These are phyloP conservation scores for Erebia aethiops DNA, from an alignment of 2,888 invertebrate genomes.

Conservation along the genomic window DNA sequence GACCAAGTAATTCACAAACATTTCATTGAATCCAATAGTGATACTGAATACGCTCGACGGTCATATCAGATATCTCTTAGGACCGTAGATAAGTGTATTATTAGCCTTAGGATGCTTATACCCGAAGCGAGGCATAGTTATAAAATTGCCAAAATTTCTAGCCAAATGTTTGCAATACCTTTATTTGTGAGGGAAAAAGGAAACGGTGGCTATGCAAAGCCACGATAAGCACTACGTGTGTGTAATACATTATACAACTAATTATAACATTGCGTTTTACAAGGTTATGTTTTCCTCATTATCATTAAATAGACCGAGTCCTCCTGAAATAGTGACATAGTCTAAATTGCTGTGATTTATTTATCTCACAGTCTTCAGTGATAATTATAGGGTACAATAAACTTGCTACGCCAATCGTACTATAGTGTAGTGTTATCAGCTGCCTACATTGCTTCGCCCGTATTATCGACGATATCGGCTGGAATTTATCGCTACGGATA, in stretches of 20 bases:
- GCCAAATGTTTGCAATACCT: conserved; percentile 50
- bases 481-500: conserved; percentile 39
- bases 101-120: conserved; percentile 20
- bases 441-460: conserved; percentile 36
- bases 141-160: conserved; percentile 17
- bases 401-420: conserved; percentile 4
- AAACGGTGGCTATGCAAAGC: conserved; percentile 46
- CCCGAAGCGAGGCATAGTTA: not conserved
- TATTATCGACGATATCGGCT: conserved; percentile 35
- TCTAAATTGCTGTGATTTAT: conserved; percentile 4
- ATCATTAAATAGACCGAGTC: conserved; percentile 19
- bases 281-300: conserved; percentile 32
- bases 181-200: conserved; percentile 50
- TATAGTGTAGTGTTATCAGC: conserved; percentile 34
- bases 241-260: conserved; percentile 18
- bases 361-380: conserved; percentile 9
- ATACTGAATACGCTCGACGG: conserved; percentile 33
- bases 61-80: conserved; percentile 44
- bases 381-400: conserved; percentile 16
- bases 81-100: conserved; percentile 42
- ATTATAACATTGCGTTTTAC: conserved; percentile 15
- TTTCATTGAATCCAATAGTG: conserved; percentile 27
- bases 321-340: not conserved
- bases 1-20: conserved; percentile 36
- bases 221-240: conserved; percentile 42